Percentiles rank a stretch among this genome's conserved stretches.
Conservation (phyloP, 2,113 vertebrate genomes). For the Fregata magnificens region DNA sequence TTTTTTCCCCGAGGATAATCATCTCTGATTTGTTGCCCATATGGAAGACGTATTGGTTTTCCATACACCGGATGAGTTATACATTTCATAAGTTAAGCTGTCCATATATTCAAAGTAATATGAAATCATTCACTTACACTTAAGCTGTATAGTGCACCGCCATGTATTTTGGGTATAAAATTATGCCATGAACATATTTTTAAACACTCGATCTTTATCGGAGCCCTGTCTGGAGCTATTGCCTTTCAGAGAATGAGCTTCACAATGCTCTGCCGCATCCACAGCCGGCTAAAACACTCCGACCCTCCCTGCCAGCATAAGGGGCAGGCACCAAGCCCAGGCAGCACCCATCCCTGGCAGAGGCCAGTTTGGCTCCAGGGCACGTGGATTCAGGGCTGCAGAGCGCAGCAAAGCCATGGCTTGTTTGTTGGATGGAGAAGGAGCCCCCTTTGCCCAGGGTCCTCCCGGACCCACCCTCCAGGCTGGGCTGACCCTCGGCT, state of each 20-base stretch:
- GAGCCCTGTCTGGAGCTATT: background rate
- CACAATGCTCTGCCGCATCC: background rate
- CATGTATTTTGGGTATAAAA: background rate
- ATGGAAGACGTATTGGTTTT: constrained; percentile 47
- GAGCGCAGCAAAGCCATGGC: background rate
- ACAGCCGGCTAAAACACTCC: fast-evolving
- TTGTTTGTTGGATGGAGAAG: background rate
- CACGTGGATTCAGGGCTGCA: background rate
- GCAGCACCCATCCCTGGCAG: background rate
- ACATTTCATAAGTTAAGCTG: constrained; percentile 21
- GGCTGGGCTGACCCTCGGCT: background rate
- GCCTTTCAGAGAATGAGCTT: background rate
- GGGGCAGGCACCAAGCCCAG: background rate
- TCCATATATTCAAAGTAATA: constrained; percentile 11
- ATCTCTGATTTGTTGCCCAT: constrained; percentile 53
- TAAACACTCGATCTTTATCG: background rate
- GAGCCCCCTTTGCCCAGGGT: background rate
- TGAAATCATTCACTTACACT: constrained; percentile 6
- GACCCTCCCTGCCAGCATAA: background rate
- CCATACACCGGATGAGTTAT: constrained; percentile 18
- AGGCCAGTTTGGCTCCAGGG: background rate
- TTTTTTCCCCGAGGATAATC: background rate
- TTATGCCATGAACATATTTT: background rate
- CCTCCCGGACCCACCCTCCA: fast-evolving
- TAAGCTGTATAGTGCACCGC: background rate